Conservation (phyloP, 2,113 vertebrate genomes). For the Solea senegalensis region DNA sequence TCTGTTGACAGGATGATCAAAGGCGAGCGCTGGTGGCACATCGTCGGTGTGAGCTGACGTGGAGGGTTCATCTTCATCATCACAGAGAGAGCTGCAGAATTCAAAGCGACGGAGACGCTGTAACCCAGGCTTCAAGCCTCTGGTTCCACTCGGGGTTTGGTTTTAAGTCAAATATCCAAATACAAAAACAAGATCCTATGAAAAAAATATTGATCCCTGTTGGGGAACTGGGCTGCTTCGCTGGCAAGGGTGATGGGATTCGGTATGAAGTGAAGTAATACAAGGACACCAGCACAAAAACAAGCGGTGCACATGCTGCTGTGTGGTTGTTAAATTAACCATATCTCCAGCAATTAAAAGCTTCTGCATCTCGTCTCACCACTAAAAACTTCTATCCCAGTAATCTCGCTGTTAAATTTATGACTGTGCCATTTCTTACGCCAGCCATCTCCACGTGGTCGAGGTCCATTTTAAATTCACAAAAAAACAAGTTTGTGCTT, state of each 20-base stretch:
- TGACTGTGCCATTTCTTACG: no score
- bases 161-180: constrained; percentile 64
- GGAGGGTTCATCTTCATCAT: constrained; percentile 48
- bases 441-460: no score
- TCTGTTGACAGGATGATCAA: constrained; percentile 58
- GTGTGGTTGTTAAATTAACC: not conserved
- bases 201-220: constrained; percentile 63
- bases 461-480: no score
- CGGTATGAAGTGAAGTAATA: not conserved
- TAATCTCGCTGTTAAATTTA: no score
- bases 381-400: no score
- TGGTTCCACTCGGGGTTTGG: constrained; percentile 44
- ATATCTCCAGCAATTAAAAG: not conserved
- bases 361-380: no score
- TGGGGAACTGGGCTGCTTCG: constrained; percentile 29
- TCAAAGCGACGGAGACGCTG: constrained; percentile 17
- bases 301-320: not conserved
- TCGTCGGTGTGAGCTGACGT: constrained; percentile 31
- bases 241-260: constrained; percentile 16
- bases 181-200: constrained; percentile 50
- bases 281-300: constrained; percentile 9
- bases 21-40: constrained; percentile 37
- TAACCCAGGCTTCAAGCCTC: constrained; percentile 14
- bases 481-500: no score
- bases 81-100: constrained; percentile 40